Conservation (phyloP, 2,888 invertebrate genomes). For the Mythimna lalbum region DNA sequence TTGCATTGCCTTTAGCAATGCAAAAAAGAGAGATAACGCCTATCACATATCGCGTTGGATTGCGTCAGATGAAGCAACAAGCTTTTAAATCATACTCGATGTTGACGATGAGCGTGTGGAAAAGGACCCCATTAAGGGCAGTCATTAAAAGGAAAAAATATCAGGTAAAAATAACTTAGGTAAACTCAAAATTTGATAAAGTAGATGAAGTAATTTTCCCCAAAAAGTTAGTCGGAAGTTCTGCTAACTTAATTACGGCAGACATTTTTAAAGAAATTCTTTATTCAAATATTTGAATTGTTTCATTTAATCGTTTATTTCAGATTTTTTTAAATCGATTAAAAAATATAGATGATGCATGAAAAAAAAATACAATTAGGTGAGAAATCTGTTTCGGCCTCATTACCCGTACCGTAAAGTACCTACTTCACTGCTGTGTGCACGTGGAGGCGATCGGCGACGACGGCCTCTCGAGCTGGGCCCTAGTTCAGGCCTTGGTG, state of each 20-base stretch:
- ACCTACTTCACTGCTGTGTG: too few species aligned
- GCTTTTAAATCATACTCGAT: too few species aligned
- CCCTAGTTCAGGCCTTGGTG: too few species aligned
- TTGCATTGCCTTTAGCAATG: too few species aligned
- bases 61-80: too few species aligned
- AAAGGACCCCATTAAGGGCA: not conserved
- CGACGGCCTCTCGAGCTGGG: too few species aligned
- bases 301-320: slow-evolving; percentile 1
- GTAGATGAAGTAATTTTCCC: slow-evolving; percentile 28
- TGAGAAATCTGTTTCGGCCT: not conserved
- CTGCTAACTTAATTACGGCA: slow-evolving; percentile 29
- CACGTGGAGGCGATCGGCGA: too few species aligned
- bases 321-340: not conserved
- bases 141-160: not conserved
- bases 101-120: too few species aligned
- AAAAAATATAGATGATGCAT: too few species aligned
- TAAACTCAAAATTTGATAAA: slow-evolving; percentile 25
- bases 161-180: not conserved
- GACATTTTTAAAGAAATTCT: slow-evolving; percentile 1
- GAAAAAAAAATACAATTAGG: not conserved
- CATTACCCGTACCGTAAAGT: too few species aligned
- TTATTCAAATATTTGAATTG: not conserved
- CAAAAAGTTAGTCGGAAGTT: slow-evolving; percentile 32
- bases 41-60: too few species aligned
- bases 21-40: too few species aligned